These are phyloP conservation scores for Sericinus montela DNA, from an alignment of 2,888 invertebrate species.

Conservation along the genomic window DNA sequence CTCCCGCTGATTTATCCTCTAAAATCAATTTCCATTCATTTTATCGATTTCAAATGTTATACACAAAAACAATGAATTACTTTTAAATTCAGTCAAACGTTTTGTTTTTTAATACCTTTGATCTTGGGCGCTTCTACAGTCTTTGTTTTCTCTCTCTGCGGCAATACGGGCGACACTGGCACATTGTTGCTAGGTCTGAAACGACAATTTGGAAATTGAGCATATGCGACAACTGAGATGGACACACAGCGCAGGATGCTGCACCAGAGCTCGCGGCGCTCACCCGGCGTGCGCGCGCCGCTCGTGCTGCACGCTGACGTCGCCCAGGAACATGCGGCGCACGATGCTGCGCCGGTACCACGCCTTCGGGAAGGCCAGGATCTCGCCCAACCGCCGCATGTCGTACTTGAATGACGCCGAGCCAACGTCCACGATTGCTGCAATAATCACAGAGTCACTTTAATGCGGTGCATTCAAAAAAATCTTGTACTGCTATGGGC, in stretches of 20 bases:
- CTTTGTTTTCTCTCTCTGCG: conserved; percentile 67
- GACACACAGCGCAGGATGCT: conserved; percentile 93
- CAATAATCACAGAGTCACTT: not conserved
- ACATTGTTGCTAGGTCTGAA: conserved; percentile 42
- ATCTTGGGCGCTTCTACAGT: conserved; percentile 55
- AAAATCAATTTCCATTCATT: not conserved
- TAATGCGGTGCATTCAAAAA: no score
- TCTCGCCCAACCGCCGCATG: conserved; percentile 97
- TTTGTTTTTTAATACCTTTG: conserved; percentile 46
- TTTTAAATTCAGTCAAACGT: no score
- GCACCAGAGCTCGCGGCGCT: conserved; percentile 85
- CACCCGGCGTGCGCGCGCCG: conserved; percentile 27
- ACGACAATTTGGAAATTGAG: no score
- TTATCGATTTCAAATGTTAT: not conserved
- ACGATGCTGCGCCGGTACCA: conserved; percentile 98
- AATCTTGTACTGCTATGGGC: no score
- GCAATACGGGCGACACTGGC: conserved; percentile 62
- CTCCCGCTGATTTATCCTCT: conserved; percentile 56
- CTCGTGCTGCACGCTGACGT: conserved; percentile 82
- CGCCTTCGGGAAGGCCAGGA: conserved; percentile 98
- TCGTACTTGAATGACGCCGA: conserved; percentile 99
- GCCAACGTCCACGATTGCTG: conserved; percentile 96
- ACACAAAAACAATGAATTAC: no score
- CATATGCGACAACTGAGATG: no score
- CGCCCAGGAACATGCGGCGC: conserved; percentile 94